phyloP scores from a whole-genome alignment of 2,113 vertebrate species.

The Notechis scutatus region DNA sequence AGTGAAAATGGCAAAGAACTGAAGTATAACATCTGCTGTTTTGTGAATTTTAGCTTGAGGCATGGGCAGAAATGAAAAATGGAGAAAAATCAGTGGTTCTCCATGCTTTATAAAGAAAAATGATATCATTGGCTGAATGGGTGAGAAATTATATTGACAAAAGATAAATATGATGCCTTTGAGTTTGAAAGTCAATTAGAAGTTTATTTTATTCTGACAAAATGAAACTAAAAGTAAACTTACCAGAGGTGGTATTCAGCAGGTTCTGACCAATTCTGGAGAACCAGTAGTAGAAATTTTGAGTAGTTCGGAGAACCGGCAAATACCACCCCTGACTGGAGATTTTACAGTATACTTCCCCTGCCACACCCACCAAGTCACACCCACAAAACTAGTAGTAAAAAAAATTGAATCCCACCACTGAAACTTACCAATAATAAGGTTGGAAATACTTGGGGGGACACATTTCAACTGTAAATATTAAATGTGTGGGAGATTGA shows the following conservation, averaged over 20 bases:
- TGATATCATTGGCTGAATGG: slow-evolving; percentile 10
- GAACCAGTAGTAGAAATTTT: too few relatives aligned
- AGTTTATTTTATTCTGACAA: slow-evolving; percentile 42
- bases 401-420: too few relatives aligned
- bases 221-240: slow-evolving; percentile 36
- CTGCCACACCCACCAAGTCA: too few relatives aligned
- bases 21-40: slow-evolving; percentile 47
- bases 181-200: slow-evolving; percentile 33
- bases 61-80: slow-evolving; percentile 40
- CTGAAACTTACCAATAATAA: not conserved
- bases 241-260: not conserved
- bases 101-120: slow-evolving; percentile 29
- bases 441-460: not conserved
- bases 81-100: slow-evolving; percentile 22
- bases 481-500: not conserved
- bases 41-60: slow-evolving; percentile 21
- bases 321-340: too few relatives aligned
- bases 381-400: too few relatives aligned
- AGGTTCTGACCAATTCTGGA: too few relatives aligned
- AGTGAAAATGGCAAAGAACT: slow-evolving; percentile 48
- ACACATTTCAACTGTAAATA: not conserved
- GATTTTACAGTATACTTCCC: too few relatives aligned
- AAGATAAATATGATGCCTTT: slow-evolving; percentile 34
- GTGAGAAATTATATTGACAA: slow-evolving; percentile 44
- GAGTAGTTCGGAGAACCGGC: too few relatives aligned